phyloP scores from a whole-genome alignment of 2,888 invertebrate species.

The Andricus curvator region DNA sequence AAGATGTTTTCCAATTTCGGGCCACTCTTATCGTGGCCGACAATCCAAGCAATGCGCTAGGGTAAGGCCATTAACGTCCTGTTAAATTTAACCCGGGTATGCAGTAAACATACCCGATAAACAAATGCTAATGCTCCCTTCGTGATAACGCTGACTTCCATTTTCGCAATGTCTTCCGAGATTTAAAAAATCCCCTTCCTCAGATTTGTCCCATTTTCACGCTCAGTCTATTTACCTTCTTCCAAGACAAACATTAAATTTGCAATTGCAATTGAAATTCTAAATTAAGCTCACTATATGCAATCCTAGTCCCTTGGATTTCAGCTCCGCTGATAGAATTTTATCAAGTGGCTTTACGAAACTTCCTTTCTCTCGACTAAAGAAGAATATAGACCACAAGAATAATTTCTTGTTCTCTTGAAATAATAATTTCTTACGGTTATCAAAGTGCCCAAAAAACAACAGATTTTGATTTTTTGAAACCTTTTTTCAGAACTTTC shows the following conservation, averaged over 20 bases:
- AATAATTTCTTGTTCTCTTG: neutral
- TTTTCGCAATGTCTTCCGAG: slow-evolving; percentile 54
- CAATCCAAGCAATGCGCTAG: slow-evolving; percentile 55
- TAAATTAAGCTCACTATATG: neutral
- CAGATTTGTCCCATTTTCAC: slow-evolving; percentile 25
- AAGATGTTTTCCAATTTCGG: slow-evolving; percentile 62
- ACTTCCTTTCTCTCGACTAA: neutral
- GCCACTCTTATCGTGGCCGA: slow-evolving; percentile 58
- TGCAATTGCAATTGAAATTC: slow-evolving; percentile 8
- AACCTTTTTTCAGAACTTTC: too few relatives aligned
- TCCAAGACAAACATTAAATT: slow-evolving; percentile 3
- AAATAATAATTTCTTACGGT: too few relatives aligned
- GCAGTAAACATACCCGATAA: slow-evolving; percentile 63
- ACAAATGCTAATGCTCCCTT: slow-evolving; percentile 62
- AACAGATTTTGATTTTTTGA: too few relatives aligned
- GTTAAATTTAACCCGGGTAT: slow-evolving; percentile 59
- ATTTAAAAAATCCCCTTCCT: slow-evolving; percentile 55
- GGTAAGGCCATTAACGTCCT: slow-evolving; percentile 58
- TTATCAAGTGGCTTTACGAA: neutral
- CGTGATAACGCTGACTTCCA: slow-evolving; percentile 59
- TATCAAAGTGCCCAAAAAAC: too few relatives aligned
- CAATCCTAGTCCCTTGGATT: neutral
- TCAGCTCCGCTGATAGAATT: neutral
- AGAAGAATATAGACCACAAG: neutral
- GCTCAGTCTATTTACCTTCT: neutral